Evolutionary conservation across 2,888 invertebrate species (phyloP), one percentile per base, ranked within the genome.

Genomic region (Lathronympha strigana): DNA sequence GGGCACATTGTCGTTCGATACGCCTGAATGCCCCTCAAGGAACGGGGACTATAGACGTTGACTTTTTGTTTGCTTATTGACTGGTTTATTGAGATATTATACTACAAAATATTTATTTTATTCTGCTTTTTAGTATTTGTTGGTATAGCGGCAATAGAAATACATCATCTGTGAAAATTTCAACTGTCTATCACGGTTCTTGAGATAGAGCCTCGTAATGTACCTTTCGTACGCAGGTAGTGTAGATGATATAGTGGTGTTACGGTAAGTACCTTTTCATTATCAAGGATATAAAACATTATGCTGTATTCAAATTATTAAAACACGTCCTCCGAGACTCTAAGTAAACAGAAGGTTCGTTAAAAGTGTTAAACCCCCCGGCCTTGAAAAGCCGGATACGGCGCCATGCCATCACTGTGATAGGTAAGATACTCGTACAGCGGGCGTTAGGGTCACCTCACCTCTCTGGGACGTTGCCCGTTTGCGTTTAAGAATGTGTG

Each of bases 61-160:
- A 81, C 80, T 81, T 83, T 85, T 86, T 86, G 78, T 83, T 81
- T 76, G 77, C n/a, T n/a, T n/a, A n/a, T n/a, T n/a, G n/a, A n/a
- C n/a, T n/a, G n/a, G n/a, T 72, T 82, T 74, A 78, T 79, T 75
- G 75, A 76, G 75, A 76, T 75, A 66, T 72, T 68, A 33, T 5
- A 38, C n/a, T 33, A 13, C 33, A 33, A 33, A 33, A 33, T 33
- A 33, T 13, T 4, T 28, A n/a, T n/a, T n/a, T n/a, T n/a, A n/a
- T n/a, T n/a, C n/a, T n/a, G n/a, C n/a, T n/a, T n/a, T n/a, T n/a
- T n/a, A n/a, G n/a, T n/a, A n/a, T n/a, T n/a, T n/a, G n/a, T n/a
- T n/a, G n/a, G n/a, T n/a, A n/a, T n/a, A n/a, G n/a, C n/a, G n/a
- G n/a, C n/a, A n/a, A n/a, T n/a, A n/a, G n/a, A n/a, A n/a, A n/a